Evolutionary conservation across 2,797 vertebrate genomes (phyloP), one percentile per base, ranked within the genome.

Genomic region (Podargus strigoides): DNA sequence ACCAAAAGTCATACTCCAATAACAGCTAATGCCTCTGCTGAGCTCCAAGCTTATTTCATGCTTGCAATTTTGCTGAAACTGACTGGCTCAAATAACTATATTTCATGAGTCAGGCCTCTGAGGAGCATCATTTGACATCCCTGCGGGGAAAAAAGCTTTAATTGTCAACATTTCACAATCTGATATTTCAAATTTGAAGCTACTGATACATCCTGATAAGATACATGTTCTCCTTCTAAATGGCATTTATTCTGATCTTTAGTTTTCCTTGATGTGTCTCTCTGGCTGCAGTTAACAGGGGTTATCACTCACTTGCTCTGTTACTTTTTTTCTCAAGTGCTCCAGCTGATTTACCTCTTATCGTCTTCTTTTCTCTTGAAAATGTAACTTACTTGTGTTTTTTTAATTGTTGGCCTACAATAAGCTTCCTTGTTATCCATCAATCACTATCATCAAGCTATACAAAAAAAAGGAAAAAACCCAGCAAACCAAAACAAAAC

Each of bases 51-150:
- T 95, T 87, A 44, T 88, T 94, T 88, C 88, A 53, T 85, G 62
- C 53, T 87, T 37, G 4, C 44, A 94, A 64, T 94, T 87, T 91
- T 32, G 41, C 87, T 78, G 81, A 95, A 94, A 84, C 34, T 46
- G 52, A 86, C 84, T 90, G 70, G 46, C 60, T 96, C 84, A 94
- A 88, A 63, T 94, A 96, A 95, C 94, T 64, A 78, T 64, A 78
- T n/a, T 87, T 87, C 75, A 93, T 53, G 62, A 96, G 58, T 81
- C 92, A 95, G 93, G 37, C 53, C 67, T 95, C 93, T 1, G 7
- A 96, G 89, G 77, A 95, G 46, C 27, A n/a, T 28, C 16, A 87
- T 88, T 92, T 97, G 66, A 94, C 53, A 78, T 83, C 75, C 59
- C 88, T 42, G 72, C 22, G n/a, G 73, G 87, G 30, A 95, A 94